Evolutionary conservation across 2,888 invertebrate species (phyloP).

Genomic region (Leptinotarsa haldemani): DNA sequence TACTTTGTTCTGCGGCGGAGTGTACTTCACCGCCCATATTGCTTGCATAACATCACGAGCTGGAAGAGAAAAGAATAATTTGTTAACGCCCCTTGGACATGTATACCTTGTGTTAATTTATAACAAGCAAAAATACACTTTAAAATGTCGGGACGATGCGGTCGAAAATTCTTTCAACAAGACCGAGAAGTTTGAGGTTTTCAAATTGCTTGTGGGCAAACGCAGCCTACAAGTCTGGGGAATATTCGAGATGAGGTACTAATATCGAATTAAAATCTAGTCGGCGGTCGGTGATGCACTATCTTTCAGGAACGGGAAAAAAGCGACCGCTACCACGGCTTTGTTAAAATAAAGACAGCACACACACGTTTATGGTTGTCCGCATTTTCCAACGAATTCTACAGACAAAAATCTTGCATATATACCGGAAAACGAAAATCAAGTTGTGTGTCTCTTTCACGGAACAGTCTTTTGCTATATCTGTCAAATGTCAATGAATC

Average conservation of each 20-base stretch:
- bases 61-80: slow-evolving; percentile 68
- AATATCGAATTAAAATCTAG: slow-evolving; percentile 43
- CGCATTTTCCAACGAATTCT: not conserved
- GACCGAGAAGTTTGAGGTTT: slow-evolving; percentile 56
- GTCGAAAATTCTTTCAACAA: slow-evolving; percentile 52
- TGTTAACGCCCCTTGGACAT: slow-evolving; percentile 67
- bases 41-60: slow-evolving; percentile 68
- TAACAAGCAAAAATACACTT: slow-evolving; percentile 64
- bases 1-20: slow-evolving; percentile 50
- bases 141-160: slow-evolving; percentile 56
- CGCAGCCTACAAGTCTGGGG: slow-evolving; percentile 57
- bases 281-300: slow-evolving; percentile 21
- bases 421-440: no score
- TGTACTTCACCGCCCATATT: slow-evolving; percentile 67
- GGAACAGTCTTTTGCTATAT: no score
- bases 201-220: slow-evolving; percentile 64
- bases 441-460: no score
- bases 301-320: slow-evolving; percentile 36
- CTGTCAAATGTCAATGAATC: no score
- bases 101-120: slow-evolving; percentile 66
- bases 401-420: no score
- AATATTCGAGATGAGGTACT: slow-evolving; percentile 42
- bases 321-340: slow-evolving; percentile 9
- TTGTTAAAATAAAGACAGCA: not conserved
- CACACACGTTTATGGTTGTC: not conserved